These are phyloP conservation scores for Lampropteryx suffumata DNA, from an alignment of 2,888 invertebrate species.

Conservation along the genomic window DNA sequence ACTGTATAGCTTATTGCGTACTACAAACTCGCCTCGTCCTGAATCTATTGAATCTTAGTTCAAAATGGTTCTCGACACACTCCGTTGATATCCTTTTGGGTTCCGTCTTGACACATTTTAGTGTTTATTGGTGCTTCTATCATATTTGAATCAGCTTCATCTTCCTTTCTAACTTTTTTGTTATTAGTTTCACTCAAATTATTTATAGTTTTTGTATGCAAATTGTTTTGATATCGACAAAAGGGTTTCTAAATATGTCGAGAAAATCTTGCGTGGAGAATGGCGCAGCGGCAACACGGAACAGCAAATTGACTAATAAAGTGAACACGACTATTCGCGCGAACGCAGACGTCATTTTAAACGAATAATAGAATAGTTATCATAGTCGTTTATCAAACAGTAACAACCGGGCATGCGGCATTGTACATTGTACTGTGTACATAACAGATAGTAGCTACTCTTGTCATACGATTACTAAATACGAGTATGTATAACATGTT, in stretches of 20 bases:
- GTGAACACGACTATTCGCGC: conserved; percentile 59
- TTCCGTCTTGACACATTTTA: conserved; percentile 44
- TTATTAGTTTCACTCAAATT: conserved; percentile 17
- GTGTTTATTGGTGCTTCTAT: conserved; percentile 64
- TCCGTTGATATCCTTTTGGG: conserved; percentile 57
- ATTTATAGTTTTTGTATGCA: conserved; percentile 7
- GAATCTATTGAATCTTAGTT: conserved; percentile 33
- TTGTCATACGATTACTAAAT: background rate
- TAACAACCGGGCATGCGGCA: conserved; percentile 40
- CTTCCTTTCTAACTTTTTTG: conserved; percentile 17
- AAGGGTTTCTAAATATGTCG: conserved; percentile 65
- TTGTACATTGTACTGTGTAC: background rate
- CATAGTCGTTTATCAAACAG: conserved; percentile 51
- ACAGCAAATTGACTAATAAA: conserved; percentile 54
- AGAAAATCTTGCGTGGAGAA: conserved; percentile 51
- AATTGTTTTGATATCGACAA: conserved; percentile 54
- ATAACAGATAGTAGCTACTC: background rate
- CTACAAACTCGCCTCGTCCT: conserved; percentile 41
- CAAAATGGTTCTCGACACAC: conserved; percentile 66
- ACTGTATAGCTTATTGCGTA: conserved; percentile 39
- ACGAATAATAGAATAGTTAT: conserved; percentile 47
- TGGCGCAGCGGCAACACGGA: conserved; percentile 48
- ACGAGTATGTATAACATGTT: too few species aligned
- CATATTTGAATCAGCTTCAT: conserved; percentile 43
- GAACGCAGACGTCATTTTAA: conserved; percentile 67